These are phyloP conservation scores for Temnopleurus reevesii DNA, from an alignment of 53 echinoderm and acorn worm species.

Conservation along the genomic window DNA sequence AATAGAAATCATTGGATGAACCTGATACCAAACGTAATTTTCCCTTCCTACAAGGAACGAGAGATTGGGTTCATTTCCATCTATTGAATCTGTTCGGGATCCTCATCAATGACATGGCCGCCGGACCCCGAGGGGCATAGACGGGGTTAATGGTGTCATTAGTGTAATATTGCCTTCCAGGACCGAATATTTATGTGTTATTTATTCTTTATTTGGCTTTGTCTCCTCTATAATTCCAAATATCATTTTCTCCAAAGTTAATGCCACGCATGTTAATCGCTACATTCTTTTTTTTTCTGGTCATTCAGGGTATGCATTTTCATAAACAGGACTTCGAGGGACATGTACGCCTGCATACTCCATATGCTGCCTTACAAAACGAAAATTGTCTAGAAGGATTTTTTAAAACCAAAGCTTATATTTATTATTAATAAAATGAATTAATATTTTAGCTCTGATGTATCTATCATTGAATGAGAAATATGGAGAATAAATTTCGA, in stretches of 20 bases:
- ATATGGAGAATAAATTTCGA: no score
- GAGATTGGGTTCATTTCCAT: not conserved
- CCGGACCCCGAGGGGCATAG: not conserved
- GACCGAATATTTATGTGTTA: not conserved
- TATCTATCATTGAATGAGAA: no score
- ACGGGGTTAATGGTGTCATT: not conserved
- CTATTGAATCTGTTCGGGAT: not conserved
- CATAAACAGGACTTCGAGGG: not conserved
- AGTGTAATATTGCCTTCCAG: not conserved
- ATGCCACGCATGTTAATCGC: not conserved
- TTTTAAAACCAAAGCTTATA: not conserved
- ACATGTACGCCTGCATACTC: not conserved
- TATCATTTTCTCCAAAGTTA: not conserved
- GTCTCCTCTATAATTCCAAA: not conserved
- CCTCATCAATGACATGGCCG: not conserved
- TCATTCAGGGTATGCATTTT: not conserved
- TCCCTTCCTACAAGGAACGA: no score
- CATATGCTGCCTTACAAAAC: not conserved
- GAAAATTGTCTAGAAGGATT: not conserved
- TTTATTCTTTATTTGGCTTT: not conserved
- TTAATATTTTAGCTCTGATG: not conserved
- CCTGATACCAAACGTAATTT: no score
- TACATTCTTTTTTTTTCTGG: not conserved
- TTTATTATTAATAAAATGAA: not conserved
- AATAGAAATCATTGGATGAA: no score